phyloP scores from a whole-genome alignment of 1,140 invertebrate genomes.

The Drosophila kohkoa region DNA sequence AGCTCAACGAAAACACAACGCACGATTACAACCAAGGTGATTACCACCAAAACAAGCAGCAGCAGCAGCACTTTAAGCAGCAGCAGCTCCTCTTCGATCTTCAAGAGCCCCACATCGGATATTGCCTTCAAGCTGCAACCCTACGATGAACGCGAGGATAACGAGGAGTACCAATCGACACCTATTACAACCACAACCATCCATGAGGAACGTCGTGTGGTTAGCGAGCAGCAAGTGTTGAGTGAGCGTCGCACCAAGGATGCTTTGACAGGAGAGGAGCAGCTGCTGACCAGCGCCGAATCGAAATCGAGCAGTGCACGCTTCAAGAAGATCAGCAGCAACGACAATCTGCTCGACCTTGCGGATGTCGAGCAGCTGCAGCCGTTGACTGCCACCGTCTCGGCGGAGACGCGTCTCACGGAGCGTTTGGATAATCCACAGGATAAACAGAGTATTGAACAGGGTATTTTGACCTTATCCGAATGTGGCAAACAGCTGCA shows the following conservation, averaged over 20 bases:
- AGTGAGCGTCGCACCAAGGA: conserved; percentile 71
- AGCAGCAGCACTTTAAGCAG: conserved; percentile 30
- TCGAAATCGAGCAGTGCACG: conserved; percentile 75
- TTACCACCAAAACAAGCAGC: conserved; percentile 60
- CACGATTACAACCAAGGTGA: conserved; percentile 64
- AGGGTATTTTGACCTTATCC: conserved; percentile 84
- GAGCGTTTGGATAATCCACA: conserved; percentile 78
- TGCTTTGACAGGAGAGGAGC: conserved; percentile 67
- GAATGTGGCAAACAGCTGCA: conserved; percentile 81
- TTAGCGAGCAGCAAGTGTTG: conserved; percentile 69
- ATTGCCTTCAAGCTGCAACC: conserved; percentile 75
- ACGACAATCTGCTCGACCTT: conserved; percentile 76
- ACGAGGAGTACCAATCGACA: conserved; percentile 18
- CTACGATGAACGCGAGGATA: conserved; percentile 56
- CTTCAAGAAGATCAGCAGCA: conserved; percentile 81
- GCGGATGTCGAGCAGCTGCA: conserved; percentile 67
- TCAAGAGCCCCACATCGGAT: conserved; percentile 38
- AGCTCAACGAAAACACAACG: conserved; percentile 50
- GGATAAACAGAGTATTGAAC: conserved; percentile 84
- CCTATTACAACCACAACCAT: conserved; percentile 45
- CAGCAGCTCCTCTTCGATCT: conserved; percentile 31
- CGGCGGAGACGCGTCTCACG: conserved; percentile 74
- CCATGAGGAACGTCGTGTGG: conserved; percentile 72
- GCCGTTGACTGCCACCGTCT: conserved; percentile 82
- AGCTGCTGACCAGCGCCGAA: conserved; percentile 74